Conservation (phyloP, 2,888 invertebrate species). For the Heliconius aoede region DNA sequence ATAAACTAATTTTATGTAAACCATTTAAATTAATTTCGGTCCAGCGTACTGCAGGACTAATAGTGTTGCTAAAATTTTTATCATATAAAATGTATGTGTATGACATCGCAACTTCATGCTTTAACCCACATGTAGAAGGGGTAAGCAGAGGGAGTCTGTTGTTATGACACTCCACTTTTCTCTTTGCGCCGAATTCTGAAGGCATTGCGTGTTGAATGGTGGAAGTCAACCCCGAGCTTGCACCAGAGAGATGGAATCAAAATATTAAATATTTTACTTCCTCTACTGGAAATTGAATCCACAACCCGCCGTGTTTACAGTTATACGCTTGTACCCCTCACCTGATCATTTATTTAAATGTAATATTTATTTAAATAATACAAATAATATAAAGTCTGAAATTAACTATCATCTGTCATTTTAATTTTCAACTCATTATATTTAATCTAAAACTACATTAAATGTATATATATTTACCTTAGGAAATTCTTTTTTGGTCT, state of each 20-base stretch:
- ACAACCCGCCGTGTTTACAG: background rate
- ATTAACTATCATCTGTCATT: background rate
- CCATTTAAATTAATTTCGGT: background rate
- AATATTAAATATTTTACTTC: background rate
- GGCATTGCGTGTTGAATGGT: no score
- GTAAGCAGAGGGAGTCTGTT: no score
- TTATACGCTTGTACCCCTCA: background rate
- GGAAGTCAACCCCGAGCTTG: no score
- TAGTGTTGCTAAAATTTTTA: background rate
- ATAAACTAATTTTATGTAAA: no score
- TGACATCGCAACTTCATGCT: no score
- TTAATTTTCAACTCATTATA: background rate
- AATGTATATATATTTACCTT: conserved; percentile 59
- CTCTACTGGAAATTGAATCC: background rate
- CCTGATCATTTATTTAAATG: background rate
- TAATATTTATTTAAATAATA: no score
- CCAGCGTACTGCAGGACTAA: background rate
- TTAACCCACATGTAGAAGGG: background rate
- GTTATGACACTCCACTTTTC: no score
- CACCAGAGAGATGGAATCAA: background rate
- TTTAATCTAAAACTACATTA: background rate
- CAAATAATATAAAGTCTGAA: no score
- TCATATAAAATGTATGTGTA: background rate
- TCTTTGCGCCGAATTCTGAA: no score
- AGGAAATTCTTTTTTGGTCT: conserved; percentile 66